Conservation (phyloP, 2,888 invertebrate species). For the Heliconius sara region DNA sequence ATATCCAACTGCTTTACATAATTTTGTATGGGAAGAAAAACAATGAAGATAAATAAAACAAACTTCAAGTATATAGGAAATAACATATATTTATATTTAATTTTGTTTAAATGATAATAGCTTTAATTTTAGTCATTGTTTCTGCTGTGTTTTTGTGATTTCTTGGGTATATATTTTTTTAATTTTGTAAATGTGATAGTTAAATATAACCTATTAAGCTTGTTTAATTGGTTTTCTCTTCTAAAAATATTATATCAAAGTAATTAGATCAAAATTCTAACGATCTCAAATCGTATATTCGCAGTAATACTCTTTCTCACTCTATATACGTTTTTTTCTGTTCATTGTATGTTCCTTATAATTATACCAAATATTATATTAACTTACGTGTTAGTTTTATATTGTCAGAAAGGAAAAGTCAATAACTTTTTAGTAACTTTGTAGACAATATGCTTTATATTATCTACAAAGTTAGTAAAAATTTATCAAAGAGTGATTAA, state of each 20-base stretch:
- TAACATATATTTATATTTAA: not conserved
- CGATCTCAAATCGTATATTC: too few species aligned
- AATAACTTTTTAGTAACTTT: not conserved
- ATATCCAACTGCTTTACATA: too few species aligned
- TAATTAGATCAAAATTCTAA: too few species aligned
- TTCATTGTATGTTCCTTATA: slow-evolving; percentile 26
- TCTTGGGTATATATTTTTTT: not conserved
- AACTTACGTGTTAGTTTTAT: not conserved
- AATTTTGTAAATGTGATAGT: not conserved
- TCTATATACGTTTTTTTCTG: not conserved
- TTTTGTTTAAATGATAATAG: not conserved
- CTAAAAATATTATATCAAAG: too few species aligned
- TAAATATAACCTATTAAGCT: too few species aligned
- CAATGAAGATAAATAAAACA: too few species aligned
- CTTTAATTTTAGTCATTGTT: not conserved
- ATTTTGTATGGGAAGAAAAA: too few species aligned
- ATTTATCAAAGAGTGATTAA: not conserved
- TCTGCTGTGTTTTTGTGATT: not conserved
- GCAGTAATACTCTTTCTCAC: not conserved
- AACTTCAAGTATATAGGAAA: too few species aligned
- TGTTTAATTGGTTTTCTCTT: too few species aligned
- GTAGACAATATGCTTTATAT: too few species aligned
- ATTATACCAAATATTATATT: slow-evolving; percentile 29
- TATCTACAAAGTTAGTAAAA: not conserved
- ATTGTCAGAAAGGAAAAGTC: not conserved